Base-by-base conservation (phyloP, 2,797 vertebrate species). In the Lepus oiostolus region DNA sequence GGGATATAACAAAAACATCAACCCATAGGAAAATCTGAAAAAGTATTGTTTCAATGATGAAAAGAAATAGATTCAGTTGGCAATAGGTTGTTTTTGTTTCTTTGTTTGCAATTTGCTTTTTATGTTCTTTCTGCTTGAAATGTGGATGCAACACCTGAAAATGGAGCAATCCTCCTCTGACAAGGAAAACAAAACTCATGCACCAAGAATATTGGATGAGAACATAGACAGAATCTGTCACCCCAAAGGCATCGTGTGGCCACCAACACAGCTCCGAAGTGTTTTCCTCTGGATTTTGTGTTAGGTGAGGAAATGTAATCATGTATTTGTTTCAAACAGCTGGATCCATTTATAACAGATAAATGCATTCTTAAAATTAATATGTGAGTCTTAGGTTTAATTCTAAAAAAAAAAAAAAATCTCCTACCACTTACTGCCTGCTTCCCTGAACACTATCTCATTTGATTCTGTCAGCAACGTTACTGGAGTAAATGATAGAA, bases 171-270 rank as follows among this genome's bases (percentile, higher is more conserved):
- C 2, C 14, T 67, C 52, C 7, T 60, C 1, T n/a, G 4, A 60
- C 16, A 16, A 63, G 32, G 42, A 82, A 32, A 50, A 84, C 1
- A 58, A 80, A 81, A 54, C 22, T 11, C 7, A 35, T 1, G 32
- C 5, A 8, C 14, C 24, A 24, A 63, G 16, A 83, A 24, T 3
- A 5, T 7, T 12, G 22, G 2, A 14, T 22, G 9, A 47, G 42
- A 85, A 83, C 50, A 52, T 4, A 16, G 14, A 68, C 70, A 12
- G 13, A 28, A 70, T 12, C 4, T 28, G 5, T 32, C 47, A 47
- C 12, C 0, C 19, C 21, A 11, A 0, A 3, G 32, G 13, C n/a
- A 22, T 4, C 9, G 24, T 0, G 1, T 5, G 47, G 9, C 0
- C 2, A 21, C 32, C 17, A 2, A 62, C 54, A 22, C 14, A 32